Evolutionary conservation across 1,140 invertebrate genomes (phyloP).

Genomic region (Cataglyphis hispanica): DNA sequence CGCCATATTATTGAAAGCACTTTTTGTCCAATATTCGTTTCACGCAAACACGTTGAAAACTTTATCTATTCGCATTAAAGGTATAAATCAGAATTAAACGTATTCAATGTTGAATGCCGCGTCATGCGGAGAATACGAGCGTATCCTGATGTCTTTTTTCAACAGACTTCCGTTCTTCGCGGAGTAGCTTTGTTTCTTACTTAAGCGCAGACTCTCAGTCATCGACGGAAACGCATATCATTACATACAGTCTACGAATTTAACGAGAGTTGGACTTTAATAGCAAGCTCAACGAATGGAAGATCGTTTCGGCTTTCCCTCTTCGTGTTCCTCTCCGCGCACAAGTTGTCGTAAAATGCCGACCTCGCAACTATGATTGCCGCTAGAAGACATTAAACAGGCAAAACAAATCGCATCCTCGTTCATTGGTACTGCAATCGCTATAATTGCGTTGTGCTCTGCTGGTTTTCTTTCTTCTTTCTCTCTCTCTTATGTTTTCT

Average conservation of each 20-base stretch:
- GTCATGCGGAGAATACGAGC: constrained; percentile 1
- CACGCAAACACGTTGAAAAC: neutral
- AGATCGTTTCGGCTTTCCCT: neutral
- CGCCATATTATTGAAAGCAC: neutral
- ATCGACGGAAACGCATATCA: neutral
- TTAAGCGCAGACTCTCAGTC: constrained; percentile 32
- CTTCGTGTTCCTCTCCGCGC: neutral
- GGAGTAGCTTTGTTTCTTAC: constrained; percentile 33
- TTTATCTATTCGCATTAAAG: neutral
- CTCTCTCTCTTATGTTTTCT: constrained; percentile 5
- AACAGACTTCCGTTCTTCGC: constrained; percentile 8
- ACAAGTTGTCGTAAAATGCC: neutral
- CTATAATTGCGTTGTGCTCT: constrained; percentile 39
- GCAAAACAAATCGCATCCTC: constrained; percentile 51
- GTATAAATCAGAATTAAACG: constrained; percentile 55
- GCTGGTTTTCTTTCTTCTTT: neutral
- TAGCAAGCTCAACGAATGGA: constrained; percentile 1
- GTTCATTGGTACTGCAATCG: constrained; percentile 8
- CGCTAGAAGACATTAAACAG: constrained; percentile 17
- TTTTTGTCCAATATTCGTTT: constrained; percentile 17
- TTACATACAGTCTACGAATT: neutral
- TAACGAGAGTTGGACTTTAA: constrained; percentile 53
- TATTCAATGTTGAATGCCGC: constrained; percentile 5
- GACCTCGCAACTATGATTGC: neutral
- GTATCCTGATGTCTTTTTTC: constrained; percentile 22